Evolutionary conservation across 2,888 invertebrate species (phyloP).

Genomic region (Aleiodes alternator): DNA sequence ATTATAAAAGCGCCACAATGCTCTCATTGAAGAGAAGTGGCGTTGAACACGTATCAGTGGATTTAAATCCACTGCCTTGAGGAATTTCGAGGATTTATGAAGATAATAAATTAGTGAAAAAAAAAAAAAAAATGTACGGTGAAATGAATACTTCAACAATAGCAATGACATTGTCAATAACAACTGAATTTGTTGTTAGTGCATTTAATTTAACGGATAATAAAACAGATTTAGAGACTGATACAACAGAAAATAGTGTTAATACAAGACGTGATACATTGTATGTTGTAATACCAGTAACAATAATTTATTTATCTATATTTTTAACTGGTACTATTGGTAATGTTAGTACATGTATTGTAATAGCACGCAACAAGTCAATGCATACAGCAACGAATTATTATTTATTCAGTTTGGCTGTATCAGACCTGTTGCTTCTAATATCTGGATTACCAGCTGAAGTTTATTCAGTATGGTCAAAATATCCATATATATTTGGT

Average conservation of each 20-base stretch:
- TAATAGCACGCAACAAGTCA: constrained; percentile 80
- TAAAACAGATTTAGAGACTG: constrained; percentile 3
- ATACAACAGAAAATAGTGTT: constrained; percentile 9
- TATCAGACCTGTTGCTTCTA: constrained; percentile 80
- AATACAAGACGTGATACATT: constrained; percentile 70
- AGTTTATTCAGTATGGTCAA: constrained; percentile 76
- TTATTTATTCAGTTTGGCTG: constrained; percentile 80
- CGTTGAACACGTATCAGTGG: constrained; percentile 15
- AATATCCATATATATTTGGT: constrained; percentile 77
- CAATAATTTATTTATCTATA: constrained; percentile 77
- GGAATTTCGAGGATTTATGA: neutral
- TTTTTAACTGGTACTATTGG: constrained; percentile 79
- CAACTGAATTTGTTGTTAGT: neutral
- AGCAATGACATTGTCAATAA: neutral
- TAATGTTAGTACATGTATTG: constrained; percentile 81
- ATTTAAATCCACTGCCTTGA: constrained; percentile 33
- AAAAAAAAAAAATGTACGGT: neutral
- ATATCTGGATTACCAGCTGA: constrained; percentile 79
- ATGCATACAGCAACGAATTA: constrained; percentile 84
- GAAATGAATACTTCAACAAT: neutral
- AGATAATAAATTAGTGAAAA: constrained; percentile 6
- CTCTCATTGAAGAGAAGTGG: constrained; percentile 25
- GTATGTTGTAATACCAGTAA: constrained; percentile 76
- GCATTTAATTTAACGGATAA: neutral
- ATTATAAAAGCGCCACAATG: constrained; percentile 14